phyloP scores from a whole-genome alignment of 2,113 vertebrate genomes.

The Chionomys nivalis region DNA sequence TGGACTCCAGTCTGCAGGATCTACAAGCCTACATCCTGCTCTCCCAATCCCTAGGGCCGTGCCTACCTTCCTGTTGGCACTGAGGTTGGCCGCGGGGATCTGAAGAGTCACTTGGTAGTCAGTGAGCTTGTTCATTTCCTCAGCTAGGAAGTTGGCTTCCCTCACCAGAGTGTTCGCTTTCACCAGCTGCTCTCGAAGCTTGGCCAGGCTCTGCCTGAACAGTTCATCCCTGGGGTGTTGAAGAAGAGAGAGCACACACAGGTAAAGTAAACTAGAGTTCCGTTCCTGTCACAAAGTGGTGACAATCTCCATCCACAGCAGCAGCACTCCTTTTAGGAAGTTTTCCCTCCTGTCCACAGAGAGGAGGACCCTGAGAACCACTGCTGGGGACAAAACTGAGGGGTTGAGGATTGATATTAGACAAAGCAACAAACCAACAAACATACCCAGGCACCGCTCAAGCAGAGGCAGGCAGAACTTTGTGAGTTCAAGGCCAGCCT shows the following conservation, averaged over 20 bases:
- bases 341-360: not conserved
- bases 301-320: not conserved
- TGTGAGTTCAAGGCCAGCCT: not conserved
- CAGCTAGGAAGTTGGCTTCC: conserved; percentile 97
- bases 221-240: conserved; percentile 92
- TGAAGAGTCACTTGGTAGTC: conserved; percentile 99
- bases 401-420: not conserved
- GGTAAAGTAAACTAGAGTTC: conserved; percentile 58
- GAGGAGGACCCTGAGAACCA: not conserved
- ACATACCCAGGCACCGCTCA: not conserved
- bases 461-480: not conserved
- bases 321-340: not conserved
- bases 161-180: conserved; percentile 97
- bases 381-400: not conserved
- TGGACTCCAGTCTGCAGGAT: rapidly evolving
- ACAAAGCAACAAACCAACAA: not conserved
- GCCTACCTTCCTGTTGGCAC: conserved; percentile 97
- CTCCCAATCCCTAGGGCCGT: too few species aligned
- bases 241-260: conserved; percentile 65
- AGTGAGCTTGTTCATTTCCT: conserved; percentile 96
- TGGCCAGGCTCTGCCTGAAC: conserved; percentile 96
- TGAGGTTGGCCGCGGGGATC: conserved; percentile 98
- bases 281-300: not conserved
- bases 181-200: conserved; percentile 96
- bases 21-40: rapidly evolving